phyloP scores from a whole-genome alignment of 2,113 vertebrate genomes.

The Bagarius yarrelli region DNA sequence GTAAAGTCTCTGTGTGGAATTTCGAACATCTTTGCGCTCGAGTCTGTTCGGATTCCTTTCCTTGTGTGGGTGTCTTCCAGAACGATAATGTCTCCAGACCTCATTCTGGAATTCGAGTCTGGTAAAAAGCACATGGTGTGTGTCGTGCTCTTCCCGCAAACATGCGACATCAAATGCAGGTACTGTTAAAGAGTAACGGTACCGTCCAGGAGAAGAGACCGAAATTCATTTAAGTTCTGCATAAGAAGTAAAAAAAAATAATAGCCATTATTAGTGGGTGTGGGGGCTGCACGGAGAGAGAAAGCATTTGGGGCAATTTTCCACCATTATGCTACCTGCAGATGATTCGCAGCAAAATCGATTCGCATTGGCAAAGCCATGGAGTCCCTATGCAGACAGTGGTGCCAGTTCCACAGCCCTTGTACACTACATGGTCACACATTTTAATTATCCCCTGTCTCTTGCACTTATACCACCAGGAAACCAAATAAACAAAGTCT shows the following conservation, averaged over 20 bases:
- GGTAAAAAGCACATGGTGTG: not conserved
- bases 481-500: no score
- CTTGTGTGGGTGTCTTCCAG: slow-evolving; percentile 5
- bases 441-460: no score
- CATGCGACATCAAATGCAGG: not conserved
- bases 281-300: not conserved
- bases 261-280: not conserved
- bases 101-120: not conserved
- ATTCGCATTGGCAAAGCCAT: not conserved
- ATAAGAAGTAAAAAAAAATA: not conserved
- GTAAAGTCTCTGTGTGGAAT: not conserved
- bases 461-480: no score
- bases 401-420: no score
- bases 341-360: not conserved
- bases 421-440: no score
- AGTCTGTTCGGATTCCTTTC: not conserved
- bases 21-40: not conserved
- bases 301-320: not conserved
- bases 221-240: not conserved
- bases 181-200: not conserved
- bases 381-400: no score
- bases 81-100: not conserved
- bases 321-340: not conserved
- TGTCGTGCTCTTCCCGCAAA: not conserved
- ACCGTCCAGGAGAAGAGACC: not conserved